Percentiles rank a stretch among this genome's conserved stretches.
Conservation (phyloP, 2,888 invertebrate genomes). For the Drosophila hamatofila region DNA sequence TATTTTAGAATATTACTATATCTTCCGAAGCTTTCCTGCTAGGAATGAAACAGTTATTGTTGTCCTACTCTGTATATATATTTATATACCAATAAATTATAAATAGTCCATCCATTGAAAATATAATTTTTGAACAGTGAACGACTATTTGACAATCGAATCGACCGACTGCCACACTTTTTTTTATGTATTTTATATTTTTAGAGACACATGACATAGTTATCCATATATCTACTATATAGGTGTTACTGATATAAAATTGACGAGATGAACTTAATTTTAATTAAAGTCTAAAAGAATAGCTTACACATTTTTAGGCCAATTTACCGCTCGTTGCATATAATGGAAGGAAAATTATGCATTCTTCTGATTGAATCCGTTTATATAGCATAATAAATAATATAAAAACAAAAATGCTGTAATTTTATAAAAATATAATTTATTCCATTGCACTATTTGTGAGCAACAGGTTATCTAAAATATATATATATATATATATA, state of each 20-base stretch:
- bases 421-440: conserved; percentile 29
- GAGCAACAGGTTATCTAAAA: conserved; percentile 30
- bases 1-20: neutral
- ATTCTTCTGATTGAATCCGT: conserved; percentile 3
- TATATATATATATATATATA: neutral
- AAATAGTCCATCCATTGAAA: neutral
- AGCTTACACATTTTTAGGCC: neutral
- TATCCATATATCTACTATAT: conserved; percentile 21
- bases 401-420: neutral
- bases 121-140: neutral
- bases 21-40: neutral
- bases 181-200: conserved; percentile 7
- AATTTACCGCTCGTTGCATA: conserved; percentile 32
- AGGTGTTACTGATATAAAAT: conserved; percentile 29
- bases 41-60: neutral
- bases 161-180: neutral
- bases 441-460: conserved; percentile 47
- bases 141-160: neutral
- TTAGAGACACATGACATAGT: conserved; percentile 9
- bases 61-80: neutral
- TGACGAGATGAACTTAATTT: conserved; percentile 40
- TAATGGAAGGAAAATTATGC: conserved; percentile 32
- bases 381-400: neutral
- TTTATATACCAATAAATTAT: neutral
- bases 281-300: conserved; percentile 9